Base-by-base conservation (phyloP, 1,140 invertebrate genomes). In the Lucilia cuprina region DNA sequence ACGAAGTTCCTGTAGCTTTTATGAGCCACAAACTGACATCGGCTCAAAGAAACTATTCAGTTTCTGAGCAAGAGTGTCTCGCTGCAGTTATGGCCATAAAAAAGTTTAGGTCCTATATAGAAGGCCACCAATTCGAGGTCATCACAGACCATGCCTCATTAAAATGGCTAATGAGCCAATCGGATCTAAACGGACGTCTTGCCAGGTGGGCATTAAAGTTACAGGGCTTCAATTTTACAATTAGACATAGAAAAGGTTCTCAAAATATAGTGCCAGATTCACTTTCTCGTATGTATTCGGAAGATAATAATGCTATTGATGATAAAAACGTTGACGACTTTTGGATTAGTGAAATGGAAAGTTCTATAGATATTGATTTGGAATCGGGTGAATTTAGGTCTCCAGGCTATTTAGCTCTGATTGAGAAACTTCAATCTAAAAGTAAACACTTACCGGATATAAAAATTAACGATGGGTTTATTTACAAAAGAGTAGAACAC, bases 261-360 rank as follows among this genome's bases (percentile, higher is more conserved):
- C 3, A 83, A 17, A 77, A 85, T 49, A 14, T 83, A 10, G 82
- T 85, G 4, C 78, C 77, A 17, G 84, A 84, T 41, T 75, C 77
- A 14, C 10, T 84, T 2, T 5, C 3, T 7, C 47, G 83, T 5
- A 35, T 82, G 9, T 12, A 82, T 65, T 14, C 2, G 8, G 12
- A 49, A 1, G 50, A 77, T 0, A n/a, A 78, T 47, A 17, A 82
- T 5, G 34, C 19, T 5, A 9, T 41, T 14, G 50, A 78, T n/a
- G n/a, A n/a, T n/a, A n/a, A n/a, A n/a, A n/a, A n/a, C n/a, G n/a
- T n/a, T n/a, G n/a, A n/a, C n/a, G n/a, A n/a, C n/a, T n/a, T n/a
- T n/a, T n/a, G n/a, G n/a, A n/a, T n/a, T n/a, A n/a, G n/a, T n/a
- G n/a, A n/a, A n/a, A n/a, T n/a, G n/a, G n/a, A n/a, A n/a, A n/a